phyloP scores from a whole-genome alignment of 2,113 vertebrate genomes.

The Oostethus manadensis region DNA sequence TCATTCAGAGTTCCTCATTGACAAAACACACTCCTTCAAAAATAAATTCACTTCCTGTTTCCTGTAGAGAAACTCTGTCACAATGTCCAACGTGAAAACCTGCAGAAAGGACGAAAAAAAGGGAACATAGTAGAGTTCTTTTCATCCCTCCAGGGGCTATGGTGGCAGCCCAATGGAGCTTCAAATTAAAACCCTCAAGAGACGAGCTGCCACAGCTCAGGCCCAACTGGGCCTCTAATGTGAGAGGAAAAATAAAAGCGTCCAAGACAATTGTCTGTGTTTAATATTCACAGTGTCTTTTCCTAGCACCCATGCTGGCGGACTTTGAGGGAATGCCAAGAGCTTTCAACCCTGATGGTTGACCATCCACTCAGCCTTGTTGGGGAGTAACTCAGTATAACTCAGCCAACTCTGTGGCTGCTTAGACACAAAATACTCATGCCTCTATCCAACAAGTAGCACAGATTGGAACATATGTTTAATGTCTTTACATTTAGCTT shows the following conservation, averaged over 20 bases:
- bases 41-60: too few species aligned
- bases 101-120: too few species aligned
- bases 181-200: not conserved
- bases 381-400: constrained; percentile 13
- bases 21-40: too few species aligned
- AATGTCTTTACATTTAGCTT: not conserved
- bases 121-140: too few species aligned
- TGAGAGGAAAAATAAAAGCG: constrained; percentile 31
- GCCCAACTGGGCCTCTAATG: not conserved
- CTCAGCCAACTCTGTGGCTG: not conserved
- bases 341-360: constrained; percentile 22
- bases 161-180: not conserved
- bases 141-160: too few species aligned
- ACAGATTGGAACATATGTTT: not conserved
- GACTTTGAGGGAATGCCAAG: constrained; percentile 29
- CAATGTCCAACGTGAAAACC: too few species aligned
- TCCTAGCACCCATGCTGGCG: constrained; percentile 28
- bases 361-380: not conserved
- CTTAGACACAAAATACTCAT: not conserved
- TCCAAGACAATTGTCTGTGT: constrained; percentile 42
- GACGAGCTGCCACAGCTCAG: not conserved
- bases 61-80: too few species aligned
- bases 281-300: constrained; percentile 48
- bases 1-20: too few species aligned
- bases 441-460: too few species aligned